Percentiles rank a stretch among this genome's conserved stretches.
Conservation (phyloP, 2,113 vertebrate genomes). For the Dasyurus viverrinus region DNA sequence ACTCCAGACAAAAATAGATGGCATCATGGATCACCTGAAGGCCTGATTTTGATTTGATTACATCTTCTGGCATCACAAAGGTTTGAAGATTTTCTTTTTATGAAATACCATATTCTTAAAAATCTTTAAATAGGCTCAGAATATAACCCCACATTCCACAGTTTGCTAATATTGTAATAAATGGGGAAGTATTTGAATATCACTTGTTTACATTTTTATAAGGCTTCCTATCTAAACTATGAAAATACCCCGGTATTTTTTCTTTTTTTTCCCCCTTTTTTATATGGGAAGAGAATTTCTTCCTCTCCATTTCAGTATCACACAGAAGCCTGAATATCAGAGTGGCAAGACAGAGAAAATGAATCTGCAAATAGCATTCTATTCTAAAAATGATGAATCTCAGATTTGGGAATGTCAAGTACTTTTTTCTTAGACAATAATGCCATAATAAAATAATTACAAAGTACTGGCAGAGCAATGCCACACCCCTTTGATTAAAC, state of each 20-base stretch:
- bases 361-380: slow-evolving; percentile 62
- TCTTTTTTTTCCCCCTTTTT: background rate
- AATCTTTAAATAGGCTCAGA: slow-evolving; percentile 64
- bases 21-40: slow-evolving; percentile 41
- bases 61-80: slow-evolving; percentile 36
- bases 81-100: slow-evolving; percentile 61
- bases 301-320: slow-evolving; percentile 47
- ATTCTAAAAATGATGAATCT: slow-evolving; percentile 60
- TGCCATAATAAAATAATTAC: slow-evolving; percentile 74
- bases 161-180: slow-evolving; percentile 62
- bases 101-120: slow-evolving; percentile 66
- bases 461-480: slow-evolving; percentile 72
- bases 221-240: slow-evolving; percentile 61
- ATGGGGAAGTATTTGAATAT: slow-evolving; percentile 61
- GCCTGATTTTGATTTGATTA: slow-evolving; percentile 64
- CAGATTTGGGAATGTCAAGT: slow-evolving; percentile 50
- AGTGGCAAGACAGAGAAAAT: slow-evolving; percentile 54
- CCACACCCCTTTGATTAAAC: slow-evolving; percentile 80
- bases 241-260: slow-evolving; percentile 45
- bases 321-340: slow-evolving; percentile 66
- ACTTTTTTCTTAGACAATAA: slow-evolving; percentile 57
- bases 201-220: slow-evolving; percentile 82
- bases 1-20: slow-evolving; percentile 65
- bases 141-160: slow-evolving; percentile 60
- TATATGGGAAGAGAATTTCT: slow-evolving; percentile 6